phyloP scores from a whole-genome alignment of 37 sponge, comb jelly and placozoan species.

The Beroe ovata region DNA sequence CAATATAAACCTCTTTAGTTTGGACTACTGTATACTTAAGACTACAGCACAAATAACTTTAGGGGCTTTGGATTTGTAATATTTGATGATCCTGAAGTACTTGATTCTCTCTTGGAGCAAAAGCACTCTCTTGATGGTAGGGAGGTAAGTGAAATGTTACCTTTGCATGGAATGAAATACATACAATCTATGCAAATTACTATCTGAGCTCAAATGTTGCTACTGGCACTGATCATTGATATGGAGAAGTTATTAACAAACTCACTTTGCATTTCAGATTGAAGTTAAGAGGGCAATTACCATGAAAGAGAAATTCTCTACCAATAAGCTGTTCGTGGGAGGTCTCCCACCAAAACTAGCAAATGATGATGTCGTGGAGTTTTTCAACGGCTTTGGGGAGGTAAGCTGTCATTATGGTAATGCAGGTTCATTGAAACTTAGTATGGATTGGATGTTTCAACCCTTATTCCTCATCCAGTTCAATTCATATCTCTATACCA shows the following conservation, averaged over 20 bases:
- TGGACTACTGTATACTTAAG: no score
- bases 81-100: conserved; percentile 25
- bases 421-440: no score
- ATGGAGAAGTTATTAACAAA: no score
- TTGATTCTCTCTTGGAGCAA: neutral
- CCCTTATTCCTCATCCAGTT: no score
- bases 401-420: neutral
- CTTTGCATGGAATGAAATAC: no score
- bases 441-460: no score
- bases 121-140: conserved; percentile 53
- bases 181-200: no score
- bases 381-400: conserved; percentile 44
- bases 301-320: conserved; percentile 65
- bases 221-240: no score
- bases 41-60: no score
- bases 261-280: neutral
- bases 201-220: no score
- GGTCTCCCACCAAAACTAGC: conserved; percentile 60
- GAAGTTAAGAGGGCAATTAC: conserved; percentile 61
- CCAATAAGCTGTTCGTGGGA: conserved; percentile 57
- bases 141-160: conserved; percentile 23
- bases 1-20: no score
- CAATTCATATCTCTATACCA: no score
- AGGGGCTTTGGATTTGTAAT: conserved; percentile 60
- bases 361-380: conserved; percentile 60